These are phyloP conservation scores for Drosophila austrosaltans DNA, from an alignment of 2,888 invertebrate species.

Conservation along the genomic window DNA sequence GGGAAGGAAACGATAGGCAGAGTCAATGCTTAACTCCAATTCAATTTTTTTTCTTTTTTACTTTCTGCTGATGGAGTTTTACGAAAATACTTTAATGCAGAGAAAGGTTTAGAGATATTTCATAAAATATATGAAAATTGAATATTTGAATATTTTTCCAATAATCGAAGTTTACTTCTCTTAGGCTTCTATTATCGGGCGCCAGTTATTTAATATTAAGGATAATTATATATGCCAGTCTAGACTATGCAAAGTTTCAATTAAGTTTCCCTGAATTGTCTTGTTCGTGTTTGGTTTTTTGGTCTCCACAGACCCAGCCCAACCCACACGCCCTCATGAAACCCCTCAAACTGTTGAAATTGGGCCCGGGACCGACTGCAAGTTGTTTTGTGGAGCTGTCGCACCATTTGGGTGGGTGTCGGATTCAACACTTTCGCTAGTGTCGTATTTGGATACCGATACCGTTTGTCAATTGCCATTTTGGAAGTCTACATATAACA, in stretches of 20 bases:
- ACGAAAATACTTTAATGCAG: no score
- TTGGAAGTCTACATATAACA: conserved; percentile 41
- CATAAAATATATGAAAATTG: no score
- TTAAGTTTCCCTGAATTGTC: neutral
- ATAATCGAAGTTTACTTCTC: neutral
- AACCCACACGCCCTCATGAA: conserved; percentile 45
- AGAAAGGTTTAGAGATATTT: no score
- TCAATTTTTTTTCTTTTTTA: conserved; percentile 45
- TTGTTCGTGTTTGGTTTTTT: neutral
- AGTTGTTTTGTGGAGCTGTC: conserved; percentile 46
- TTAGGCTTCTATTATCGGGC: neutral
- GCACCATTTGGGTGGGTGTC: conserved; percentile 72
- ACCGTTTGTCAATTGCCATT: conserved; percentile 51
- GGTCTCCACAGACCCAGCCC: conserved; percentile 58
- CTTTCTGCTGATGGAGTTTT: no score
- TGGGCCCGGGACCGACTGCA: conserved; percentile 58
- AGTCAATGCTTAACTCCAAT: conserved; percentile 19
- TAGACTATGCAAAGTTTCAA: conserved; percentile 8
- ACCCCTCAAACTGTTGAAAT: conserved; percentile 39
- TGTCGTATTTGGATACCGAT: conserved; percentile 5
- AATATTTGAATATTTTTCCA: no score
- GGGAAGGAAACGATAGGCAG: conserved; percentile 8
- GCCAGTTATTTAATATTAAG: neutral
- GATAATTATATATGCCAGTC: neutral
- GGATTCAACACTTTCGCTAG: conserved; percentile 75